Conservation (phyloP, 1,140 invertebrate species). For the Cydia amplana region DNA sequence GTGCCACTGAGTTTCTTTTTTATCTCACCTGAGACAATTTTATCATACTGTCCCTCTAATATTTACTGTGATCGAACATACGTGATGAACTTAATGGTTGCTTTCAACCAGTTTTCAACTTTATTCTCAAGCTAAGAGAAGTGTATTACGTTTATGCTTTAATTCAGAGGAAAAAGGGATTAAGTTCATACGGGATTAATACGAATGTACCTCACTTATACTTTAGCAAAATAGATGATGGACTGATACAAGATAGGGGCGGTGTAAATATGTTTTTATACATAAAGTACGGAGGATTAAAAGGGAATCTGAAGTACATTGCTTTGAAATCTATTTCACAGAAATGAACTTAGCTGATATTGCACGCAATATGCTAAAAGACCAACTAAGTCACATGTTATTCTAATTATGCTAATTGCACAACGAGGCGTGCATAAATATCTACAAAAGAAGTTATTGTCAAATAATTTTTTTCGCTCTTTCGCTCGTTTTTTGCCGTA, state of each 20-base stretch:
- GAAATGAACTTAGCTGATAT: background rate
- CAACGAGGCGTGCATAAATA: too few species aligned
- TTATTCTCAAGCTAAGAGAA: slow-evolving; percentile 6
- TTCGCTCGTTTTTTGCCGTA: too few species aligned
- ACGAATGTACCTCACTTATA: background rate
- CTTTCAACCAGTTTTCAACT: slow-evolving; percentile 28
- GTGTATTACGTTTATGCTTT: background rate
- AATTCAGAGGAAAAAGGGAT: background rate
- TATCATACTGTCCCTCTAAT: background rate
- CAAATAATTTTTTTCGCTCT: too few species aligned
- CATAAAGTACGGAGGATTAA: background rate
- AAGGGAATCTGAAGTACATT: background rate
- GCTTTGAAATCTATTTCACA: background rate
- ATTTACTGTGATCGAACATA: slow-evolving; percentile 8
- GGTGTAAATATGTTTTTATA: slow-evolving; percentile 33
- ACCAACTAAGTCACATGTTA: too few species aligned
- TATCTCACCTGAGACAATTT: background rate
- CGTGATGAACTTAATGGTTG: slow-evolving; percentile 15
- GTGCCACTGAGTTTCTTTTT: too few species aligned
- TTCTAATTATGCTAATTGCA: too few species aligned
- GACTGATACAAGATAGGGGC: slow-evolving; percentile 23
- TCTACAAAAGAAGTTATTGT: too few species aligned
- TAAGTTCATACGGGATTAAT: background rate
- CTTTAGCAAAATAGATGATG: slow-evolving; percentile 6
- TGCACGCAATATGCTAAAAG: background rate